Evolutionary conservation across 2,888 invertebrate genomes (phyloP), one percentile per base, ranked within the genome.

Genomic region (Cabera pusaria): DNA sequence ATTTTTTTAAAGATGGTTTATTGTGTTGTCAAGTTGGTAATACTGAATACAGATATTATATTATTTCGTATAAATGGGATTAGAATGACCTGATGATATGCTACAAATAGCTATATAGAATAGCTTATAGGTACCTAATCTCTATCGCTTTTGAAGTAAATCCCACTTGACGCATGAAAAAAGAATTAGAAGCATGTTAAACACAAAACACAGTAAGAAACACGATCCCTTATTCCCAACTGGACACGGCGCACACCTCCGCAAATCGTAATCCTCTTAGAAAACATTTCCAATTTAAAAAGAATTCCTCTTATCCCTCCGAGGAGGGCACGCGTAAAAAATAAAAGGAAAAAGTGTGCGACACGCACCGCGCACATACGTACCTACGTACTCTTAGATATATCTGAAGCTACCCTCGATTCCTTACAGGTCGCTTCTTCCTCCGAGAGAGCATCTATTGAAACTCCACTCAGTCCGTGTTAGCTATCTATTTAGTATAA

Each of bases 231-330:
- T 73, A 77, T 75, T 74, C 72, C 78, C 70, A 57, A 65, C 67
- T 65, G 72, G 61, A 34, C 40, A 33, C 21, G 46, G 40, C 71
- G 68, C 73, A 76, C 82, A 84, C 84, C 86, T 86, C 77, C 80
- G 77, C 82, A 80, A 86, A 87, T 86, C 82, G 85, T 87, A 88
- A 88, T 87, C 87, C 88, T 87, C 87, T 88, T 83, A 85, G 84
- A 87, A 86, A 87, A 87, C 88, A 88, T 87, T 88, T 87, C 87
- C 88, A 88, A 88, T 88, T 88, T 87, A 87, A 88, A 88, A 87
- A 87, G 87, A 86, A 88, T 87, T 88, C 80, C 80, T 83, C 76
- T 82, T 80, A 84, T 83, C 85, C 85, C 80, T 83, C 75, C 46
- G 78, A 76, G 76, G 76, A 84, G 82, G 81, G 83, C 79, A 71